Evolutionary conservation across 2,113 vertebrate genomes (phyloP), one percentile per base, ranked within the genome.

Genomic region (Aldabrachelys gigantea): DNA sequence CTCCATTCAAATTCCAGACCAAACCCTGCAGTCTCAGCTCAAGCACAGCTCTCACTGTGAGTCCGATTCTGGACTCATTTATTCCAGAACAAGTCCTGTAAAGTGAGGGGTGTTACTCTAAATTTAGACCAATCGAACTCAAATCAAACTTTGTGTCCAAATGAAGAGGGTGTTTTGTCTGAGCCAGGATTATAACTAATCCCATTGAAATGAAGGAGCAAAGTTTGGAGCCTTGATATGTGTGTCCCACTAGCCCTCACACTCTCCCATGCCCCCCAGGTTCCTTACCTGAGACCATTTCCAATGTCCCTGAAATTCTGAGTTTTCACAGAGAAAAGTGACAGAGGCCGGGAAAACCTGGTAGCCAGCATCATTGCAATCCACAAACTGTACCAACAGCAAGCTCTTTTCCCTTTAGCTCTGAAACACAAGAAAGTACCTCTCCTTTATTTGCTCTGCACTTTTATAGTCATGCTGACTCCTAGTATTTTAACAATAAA

Each of bases 391-490:
- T 62, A 50, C 53, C 82, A 91, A 78, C 69, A 82, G 69, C 80
- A 56, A 21, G 41, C 84, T 81, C 95, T 80, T 57, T 96, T 87
- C 88, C 82, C 25, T 35, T 93, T 10, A 82, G 50, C 22, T 98
- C 98, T 98, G 97, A 93, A 98, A 98, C 16, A 97, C 59, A 97
- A 93, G 97, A 94, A 2, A 72, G 31, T 31, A 91, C 11, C 81
- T 96, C 82, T 92, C 44, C 19, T 83, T 95, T 8, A 84, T 62
- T 90, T 92, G 81, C 65, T 87, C 87, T 89, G 29, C 24, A 89
- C 89, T 89, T 96, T 92, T 91, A 84, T 56, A 94, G 93, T 85
- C 87, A 4, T 76, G 91, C 72, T 89, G 96, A 92, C 89, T 90
- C 44, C 9, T 27, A 9, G 17, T 24, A 35, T 90, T 96, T 94